A percentile compares a stretch with the other conserved stretches of the same genome.
Conservation (phyloP, 1,140 invertebrate species). For the Heliconius hermathena region DNA sequence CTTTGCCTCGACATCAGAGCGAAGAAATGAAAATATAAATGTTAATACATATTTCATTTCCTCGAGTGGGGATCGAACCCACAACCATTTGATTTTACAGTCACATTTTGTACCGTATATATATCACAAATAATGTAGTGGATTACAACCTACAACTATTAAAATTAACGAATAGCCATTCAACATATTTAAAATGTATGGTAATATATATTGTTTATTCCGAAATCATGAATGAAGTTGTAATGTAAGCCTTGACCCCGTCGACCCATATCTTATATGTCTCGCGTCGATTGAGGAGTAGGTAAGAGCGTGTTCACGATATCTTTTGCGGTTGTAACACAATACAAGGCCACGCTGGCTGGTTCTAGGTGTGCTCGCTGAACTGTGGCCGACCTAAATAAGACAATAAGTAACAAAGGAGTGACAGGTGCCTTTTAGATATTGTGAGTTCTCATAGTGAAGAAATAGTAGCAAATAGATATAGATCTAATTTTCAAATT, state of each 20-base stretch:
- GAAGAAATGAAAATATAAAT: no score
- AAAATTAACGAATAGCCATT: background rate
- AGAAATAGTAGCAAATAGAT: constrained; percentile 50
- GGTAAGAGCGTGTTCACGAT: constrained; percentile 29
- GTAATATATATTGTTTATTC: background rate
- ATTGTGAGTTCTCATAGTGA: constrained; percentile 54
- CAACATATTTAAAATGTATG: no score
- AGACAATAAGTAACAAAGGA: constrained; percentile 62
- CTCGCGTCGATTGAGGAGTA: constrained; percentile 36
- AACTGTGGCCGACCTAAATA: constrained; percentile 46
- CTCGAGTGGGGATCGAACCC: no score
- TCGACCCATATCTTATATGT: constrained; percentile 36
- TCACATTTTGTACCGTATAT: no score
- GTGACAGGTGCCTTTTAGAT: constrained; percentile 48
- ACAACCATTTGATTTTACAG: no score
- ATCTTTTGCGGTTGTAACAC: constrained; percentile 49
- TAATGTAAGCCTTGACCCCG: constrained; percentile 43
- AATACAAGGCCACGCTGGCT: constrained; percentile 44
- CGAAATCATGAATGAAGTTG: constrained; percentile 40
- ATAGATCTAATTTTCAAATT: constrained; percentile 50
- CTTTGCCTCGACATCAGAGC: no score
- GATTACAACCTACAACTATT: background rate
- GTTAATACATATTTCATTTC: no score
- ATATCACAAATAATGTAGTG: background rate
- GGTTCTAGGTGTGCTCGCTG: constrained; percentile 45